Evolutionary conservation across 2,888 invertebrate species (phyloP).

Genomic region (Drosophila incognita): DNA sequence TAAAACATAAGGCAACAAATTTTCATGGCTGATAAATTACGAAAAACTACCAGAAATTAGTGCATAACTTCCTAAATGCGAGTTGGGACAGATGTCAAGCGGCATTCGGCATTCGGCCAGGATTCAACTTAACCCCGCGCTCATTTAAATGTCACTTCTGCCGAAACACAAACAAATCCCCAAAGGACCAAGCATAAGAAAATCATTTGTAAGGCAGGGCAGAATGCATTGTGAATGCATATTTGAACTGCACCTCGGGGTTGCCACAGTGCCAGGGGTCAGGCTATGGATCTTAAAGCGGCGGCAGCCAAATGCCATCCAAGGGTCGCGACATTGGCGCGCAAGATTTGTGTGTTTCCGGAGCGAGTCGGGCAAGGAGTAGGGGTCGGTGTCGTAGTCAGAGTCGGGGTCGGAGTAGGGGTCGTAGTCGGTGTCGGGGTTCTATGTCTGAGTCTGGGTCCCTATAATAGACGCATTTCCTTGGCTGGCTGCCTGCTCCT

Average conservation of each 20-base stretch:
- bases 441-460: slow-evolving; percentile 12
- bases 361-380: slow-evolving; percentile 26
- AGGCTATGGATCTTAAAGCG: slow-evolving; percentile 32
- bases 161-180: slow-evolving; percentile 67
- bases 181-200: slow-evolving; percentile 68
- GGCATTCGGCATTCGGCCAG: slow-evolving; percentile 33
- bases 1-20: slow-evolving; percentile 41
- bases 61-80: slow-evolving; percentile 57
- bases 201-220: slow-evolving; percentile 59
- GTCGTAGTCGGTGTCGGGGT: background rate
- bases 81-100: slow-evolving; percentile 68
- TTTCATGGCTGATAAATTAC: slow-evolving; percentile 50
- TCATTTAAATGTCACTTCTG: slow-evolving; percentile 74
- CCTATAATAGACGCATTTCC: slow-evolving; percentile 46
- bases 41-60: slow-evolving; percentile 69
- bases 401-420: slow-evolving; percentile 1
- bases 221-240: slow-evolving; percentile 19
- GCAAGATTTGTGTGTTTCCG: slow-evolving; percentile 74
- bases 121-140: slow-evolving; percentile 39
- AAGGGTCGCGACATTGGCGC: slow-evolving; percentile 73
- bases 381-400: slow-evolving; percentile 10
- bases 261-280: slow-evolving; percentile 36
- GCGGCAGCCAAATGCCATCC: slow-evolving; percentile 59
- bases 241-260: slow-evolving; percentile 49
- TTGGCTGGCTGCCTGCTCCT: slow-evolving; percentile 33